Conservation (phyloP, 2,797 vertebrate species). For the Anniella stebbinsi region DNA sequence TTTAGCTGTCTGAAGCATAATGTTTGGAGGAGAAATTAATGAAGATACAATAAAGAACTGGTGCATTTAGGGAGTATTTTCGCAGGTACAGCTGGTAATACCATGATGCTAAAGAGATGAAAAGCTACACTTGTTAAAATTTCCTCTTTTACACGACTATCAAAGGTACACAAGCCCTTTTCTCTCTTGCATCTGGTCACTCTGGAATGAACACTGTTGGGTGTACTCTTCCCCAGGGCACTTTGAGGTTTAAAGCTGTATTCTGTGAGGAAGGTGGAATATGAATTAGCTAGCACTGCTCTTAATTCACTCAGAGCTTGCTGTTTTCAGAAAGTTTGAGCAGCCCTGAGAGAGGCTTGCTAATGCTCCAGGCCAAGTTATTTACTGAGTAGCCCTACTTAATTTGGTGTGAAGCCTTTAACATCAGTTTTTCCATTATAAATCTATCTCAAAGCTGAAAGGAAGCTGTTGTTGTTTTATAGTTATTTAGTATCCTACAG, state of each 20-base stretch:
- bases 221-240: neutral
- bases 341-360: neutral
- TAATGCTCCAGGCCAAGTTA: neutral
- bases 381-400: conserved; percentile 29
- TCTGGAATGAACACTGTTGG: neutral
- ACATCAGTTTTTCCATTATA: conserved; percentile 34
- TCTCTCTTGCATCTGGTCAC: neutral
- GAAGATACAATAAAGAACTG: neutral
- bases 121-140: conserved; percentile 7
- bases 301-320: conserved; percentile 7
- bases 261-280: neutral
- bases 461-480: conserved; percentile 40
- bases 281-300: conserved; percentile 7
- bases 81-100: neutral
- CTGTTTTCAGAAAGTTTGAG: conserved; percentile 31
- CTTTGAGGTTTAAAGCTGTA: neutral
- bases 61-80: neutral
- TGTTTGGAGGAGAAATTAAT: neutral
- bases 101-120: neutral
- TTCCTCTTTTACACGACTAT: neutral
- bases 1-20: neutral
- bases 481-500: conserved; percentile 28
- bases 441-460: conserved; percentile 21
- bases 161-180: conserved; percentile 5
- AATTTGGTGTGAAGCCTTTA: conserved; percentile 53